Evolutionary conservation across 2,888 invertebrate species (phyloP), one percentile per base, ranked within the genome.

Genomic region (Mechanitis messenoides): DNA sequence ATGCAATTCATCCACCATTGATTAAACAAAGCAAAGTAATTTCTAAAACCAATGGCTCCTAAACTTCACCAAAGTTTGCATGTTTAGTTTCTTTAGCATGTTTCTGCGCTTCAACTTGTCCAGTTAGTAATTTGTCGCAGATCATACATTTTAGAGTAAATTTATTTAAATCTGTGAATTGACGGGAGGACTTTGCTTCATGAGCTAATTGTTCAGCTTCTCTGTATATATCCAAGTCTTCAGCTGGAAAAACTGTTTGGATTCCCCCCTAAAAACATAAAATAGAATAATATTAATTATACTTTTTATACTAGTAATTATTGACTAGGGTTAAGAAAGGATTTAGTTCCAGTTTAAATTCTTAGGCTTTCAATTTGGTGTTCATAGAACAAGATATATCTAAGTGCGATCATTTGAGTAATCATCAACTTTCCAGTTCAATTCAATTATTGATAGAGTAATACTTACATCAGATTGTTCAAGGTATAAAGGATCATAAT

Each of bases 401-500:
- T 20, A 20, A 20, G 20, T 20, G 20, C 20, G 20, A 20, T 20
- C 20, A 20, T 20, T 20, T 20, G 20, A 20, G 20, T 20, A 20
- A 20, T 20, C 20, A 20, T 20, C 20, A 20, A 20, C 20, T 20
- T 20, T 20, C 20, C 20, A 35, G 1, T 2, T 42, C 0, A 35
- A 3, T 2, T 42, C 0, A 42, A 42, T 9, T 42, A 42, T 42
- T 9, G 6, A 9, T 9, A 9, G 3, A 42, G 28, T 20, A 53
- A 58, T 61, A 91, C 93, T 92, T 88, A 95, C 96, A 81, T 93
- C 92, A 45, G 92, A 87, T 3, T 95, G 93, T 85, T 98, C 97
- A 85, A 97, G 91, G 77, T 95, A 96, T 11, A 98, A 85, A 0
- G 98, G 97, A 85, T 98, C 98, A 78, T 98, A 98, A 84, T 98